Evolutionary conservation across 1,140 invertebrate species (phyloP), one percentile per base, ranked within the genome.

Genomic region (Tachypleus tridentatus): DNA sequence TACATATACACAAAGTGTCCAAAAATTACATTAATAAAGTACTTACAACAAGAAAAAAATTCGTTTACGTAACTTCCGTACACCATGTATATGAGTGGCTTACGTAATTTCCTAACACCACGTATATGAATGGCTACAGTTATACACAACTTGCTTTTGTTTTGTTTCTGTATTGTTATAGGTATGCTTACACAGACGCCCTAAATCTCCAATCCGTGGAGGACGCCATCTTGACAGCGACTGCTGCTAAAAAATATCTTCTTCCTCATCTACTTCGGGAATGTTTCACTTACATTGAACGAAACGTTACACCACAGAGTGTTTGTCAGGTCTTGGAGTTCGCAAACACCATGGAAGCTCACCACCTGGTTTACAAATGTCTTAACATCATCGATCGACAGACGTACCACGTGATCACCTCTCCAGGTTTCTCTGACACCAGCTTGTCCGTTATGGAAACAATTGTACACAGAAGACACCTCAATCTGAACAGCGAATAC

Each of bases 181-280:
- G 67, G 50, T 68, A 68, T 58, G 67, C 67, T 3, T 68, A 68
- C 65, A 72, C 63, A 54, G 72, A 73, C 62, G 69, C 69, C 4
- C 58, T 73, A 29, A 73, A 72, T 48, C 60, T 73, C n/a, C 68
- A 71, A 51, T 70, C 68, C 4, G 72, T 73, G n/a, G 72, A 73
- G 57, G 72, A 73, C 57, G 72, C 72, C n/a, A 73, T 73, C 72
- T 65, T 73, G 62, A 73, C 72, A 4, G 72, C 72, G 6, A 71
- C 71, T 58, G 72, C 72, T 1, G 71, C 72, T 54, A 73, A 73
- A 60, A 73, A 73, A 49, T 73, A 73, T 64, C 65, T 72, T 49
- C 56, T 73, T 10, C 72, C 72, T 5, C 72, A 73, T 58, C 64
- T 73, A 4, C 54, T 73, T 5, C 69, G 71, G 48, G 72, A 73